Percentiles rank a stretch among this genome's conserved stretches.
phyloP scores from a whole-genome alignment of 2,113 vertebrate species.

The Electrona antarctica region DNA sequence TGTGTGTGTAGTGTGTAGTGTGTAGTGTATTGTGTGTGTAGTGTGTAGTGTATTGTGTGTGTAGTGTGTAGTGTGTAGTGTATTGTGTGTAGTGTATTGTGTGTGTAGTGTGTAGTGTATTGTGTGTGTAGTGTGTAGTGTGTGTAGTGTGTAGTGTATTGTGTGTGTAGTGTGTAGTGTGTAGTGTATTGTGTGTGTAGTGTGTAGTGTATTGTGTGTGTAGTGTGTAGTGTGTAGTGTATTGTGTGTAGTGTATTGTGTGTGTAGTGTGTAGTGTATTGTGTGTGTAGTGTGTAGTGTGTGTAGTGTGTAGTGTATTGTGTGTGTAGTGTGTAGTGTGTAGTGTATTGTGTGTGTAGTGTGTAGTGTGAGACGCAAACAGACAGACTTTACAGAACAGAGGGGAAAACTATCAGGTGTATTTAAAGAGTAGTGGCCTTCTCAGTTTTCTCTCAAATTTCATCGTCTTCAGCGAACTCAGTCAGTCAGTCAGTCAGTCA shows the following conservation, averaged over 20 bases:
- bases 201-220: background rate
- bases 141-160: background rate
- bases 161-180: background rate
- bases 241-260: no score
- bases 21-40: no score
- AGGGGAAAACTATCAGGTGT: conserved; percentile 55
- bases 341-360: no score
- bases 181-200: no score
- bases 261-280: background rate
- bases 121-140: background rate
- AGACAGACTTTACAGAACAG: conserved; percentile 37
- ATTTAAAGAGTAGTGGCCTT: background rate
- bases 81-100: no score
- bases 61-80: background rate
- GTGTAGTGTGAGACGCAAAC: background rate
- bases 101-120: background rate
- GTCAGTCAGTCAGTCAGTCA: no score
- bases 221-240: background rate
- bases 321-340: background rate
- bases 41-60: background rate
- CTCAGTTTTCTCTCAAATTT: conserved; percentile 40
- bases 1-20: background rate
- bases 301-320: background rate
- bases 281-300: background rate
- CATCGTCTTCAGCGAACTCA: background rate